Evolutionary conservation across 2,888 invertebrate genomes (phyloP).

Genomic region (Perizoma flavofasciatum): DNA sequence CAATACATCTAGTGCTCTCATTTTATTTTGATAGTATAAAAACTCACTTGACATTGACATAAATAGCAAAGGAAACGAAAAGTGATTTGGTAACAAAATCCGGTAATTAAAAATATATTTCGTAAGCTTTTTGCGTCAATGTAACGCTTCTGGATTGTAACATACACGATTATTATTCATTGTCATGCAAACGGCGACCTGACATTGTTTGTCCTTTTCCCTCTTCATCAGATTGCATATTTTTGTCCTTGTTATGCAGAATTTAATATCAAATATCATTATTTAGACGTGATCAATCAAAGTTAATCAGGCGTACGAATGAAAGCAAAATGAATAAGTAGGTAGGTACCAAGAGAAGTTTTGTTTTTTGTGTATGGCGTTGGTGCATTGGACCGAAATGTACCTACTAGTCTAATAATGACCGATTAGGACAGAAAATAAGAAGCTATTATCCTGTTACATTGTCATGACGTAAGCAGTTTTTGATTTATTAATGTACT

Average conservation of each 20-base stretch:
- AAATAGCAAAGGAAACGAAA: conserved; percentile 19
- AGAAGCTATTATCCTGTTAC: conserved; percentile 67
- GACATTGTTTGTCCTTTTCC: conserved; percentile 42
- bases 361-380: conserved; percentile 65
- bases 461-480: conserved; percentile 71
- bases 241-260: conserved; percentile 51
- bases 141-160: conserved; percentile 57
- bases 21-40: conserved; percentile 3
- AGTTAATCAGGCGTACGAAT: conserved; percentile 83
- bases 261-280: conserved; percentile 78
- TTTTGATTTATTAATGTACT: conserved; percentile 72
- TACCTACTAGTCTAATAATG: conserved; percentile 66
- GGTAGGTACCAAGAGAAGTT: conserved; percentile 23
- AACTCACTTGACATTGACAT: conserved; percentile 17
- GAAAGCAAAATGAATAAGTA: conserved; percentile 77
- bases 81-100: conserved; percentile 24
- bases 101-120: conserved; percentile 28
- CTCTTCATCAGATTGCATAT: conserved; percentile 37
- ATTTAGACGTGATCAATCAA: conserved; percentile 82
- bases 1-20: too few relatives aligned
- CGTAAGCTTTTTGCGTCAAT: conserved; percentile 36
- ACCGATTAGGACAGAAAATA: conserved; percentile 69
- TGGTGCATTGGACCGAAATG: conserved; percentile 63
- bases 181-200: conserved; percentile 56
- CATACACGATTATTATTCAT: conserved; percentile 54